Evolutionary conservation across 2,113 vertebrate genomes (phyloP).

Genomic region (Protobothrops flavoviridis): DNA sequence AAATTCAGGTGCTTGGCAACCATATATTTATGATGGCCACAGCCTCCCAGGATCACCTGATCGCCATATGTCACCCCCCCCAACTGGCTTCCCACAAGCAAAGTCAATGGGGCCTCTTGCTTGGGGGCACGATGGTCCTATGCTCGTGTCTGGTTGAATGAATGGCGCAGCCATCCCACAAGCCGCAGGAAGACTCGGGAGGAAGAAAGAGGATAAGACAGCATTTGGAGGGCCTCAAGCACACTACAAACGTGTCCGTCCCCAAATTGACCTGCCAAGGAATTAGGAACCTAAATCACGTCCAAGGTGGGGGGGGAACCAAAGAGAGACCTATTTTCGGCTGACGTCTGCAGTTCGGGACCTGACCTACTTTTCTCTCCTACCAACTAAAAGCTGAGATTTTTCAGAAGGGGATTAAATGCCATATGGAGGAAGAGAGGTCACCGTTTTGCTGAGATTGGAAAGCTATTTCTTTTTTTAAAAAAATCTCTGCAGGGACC

Average conservation of each 20-base stretch:
- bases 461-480: constrained; percentile 16
- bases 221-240: background rate
- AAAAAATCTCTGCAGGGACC: accelerated
- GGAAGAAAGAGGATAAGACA: background rate
- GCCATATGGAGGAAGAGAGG: background rate
- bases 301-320: background rate
- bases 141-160: background rate
- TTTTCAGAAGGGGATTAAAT: constrained; percentile 11
- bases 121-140: background rate
- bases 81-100: no score
- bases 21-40: no score
- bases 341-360: constrained; percentile 2
- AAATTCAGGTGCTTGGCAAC: no score
- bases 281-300: constrained; percentile 1
- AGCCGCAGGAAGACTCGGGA: background rate
- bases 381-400: constrained; percentile 12
- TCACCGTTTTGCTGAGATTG: constrained; percentile 24
- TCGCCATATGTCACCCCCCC: no score
- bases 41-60: no score
- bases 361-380: constrained; percentile 35
- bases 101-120: background rate
- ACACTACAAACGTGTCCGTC: background rate
- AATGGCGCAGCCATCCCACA: accelerated
- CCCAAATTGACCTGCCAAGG: background rate
- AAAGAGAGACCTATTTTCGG: constrained; percentile 8